Evolutionary conservation across 2,113 vertebrate species (phyloP).

Genomic region (Pandion haliaetus): DNA sequence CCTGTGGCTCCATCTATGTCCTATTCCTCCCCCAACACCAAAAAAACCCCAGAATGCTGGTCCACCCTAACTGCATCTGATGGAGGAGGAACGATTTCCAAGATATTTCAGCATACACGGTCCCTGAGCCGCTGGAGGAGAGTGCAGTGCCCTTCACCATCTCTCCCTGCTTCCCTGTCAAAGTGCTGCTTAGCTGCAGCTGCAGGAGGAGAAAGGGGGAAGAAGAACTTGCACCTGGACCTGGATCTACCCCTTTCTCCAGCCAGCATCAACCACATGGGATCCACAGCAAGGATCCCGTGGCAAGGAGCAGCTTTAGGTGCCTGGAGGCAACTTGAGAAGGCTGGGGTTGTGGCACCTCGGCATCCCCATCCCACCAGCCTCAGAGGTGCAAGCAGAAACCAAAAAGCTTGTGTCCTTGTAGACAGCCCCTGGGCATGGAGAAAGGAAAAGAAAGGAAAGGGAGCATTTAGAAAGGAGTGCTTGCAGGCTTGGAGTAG

Average conservation of each 20-base stretch:
- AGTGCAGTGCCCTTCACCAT: neutral
- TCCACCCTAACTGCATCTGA: neutral
- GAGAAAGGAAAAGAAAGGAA: neutral
- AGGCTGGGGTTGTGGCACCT: neutral
- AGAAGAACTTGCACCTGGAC: neutral
- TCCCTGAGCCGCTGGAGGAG: neutral
- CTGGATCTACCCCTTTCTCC: neutral
- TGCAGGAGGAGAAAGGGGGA: neutral
- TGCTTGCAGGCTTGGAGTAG: rapidly evolving
- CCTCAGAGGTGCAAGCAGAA: rapidly evolving
- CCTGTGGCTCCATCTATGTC: neutral
- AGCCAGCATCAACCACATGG: neutral
- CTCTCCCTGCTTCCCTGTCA: neutral
- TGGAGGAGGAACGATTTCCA: neutral
- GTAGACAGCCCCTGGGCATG: neutral
- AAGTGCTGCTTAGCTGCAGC: neutral
- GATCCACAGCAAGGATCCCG: neutral
- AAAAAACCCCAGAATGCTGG: neutral
- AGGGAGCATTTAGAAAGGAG: neutral
- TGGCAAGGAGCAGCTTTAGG: neutral
- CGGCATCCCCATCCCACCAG: rapidly evolving
- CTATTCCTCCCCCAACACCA: neutral
- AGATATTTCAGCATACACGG: neutral
- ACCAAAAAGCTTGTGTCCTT: neutral
- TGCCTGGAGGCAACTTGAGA: rapidly evolving